Evolutionary conservation across 2,888 invertebrate species (phyloP).

Genomic region (Dryomyza anilis): DNA sequence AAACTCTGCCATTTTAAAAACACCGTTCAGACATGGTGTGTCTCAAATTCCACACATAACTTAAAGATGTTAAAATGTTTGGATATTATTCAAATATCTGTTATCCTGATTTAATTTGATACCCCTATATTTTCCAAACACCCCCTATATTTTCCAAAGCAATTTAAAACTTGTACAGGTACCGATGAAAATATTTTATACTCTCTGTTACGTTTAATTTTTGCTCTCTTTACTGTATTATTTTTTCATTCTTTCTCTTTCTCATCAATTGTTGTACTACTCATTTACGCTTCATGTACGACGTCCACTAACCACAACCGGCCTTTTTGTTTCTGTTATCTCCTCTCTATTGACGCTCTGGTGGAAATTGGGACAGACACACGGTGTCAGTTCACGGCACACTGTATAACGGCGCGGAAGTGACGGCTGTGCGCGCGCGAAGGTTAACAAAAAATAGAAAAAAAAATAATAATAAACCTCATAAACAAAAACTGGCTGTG

Average conservation of each 20-base stretch:
- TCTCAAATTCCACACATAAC: too few relatives aligned
- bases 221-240: background rate
- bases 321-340: background rate
- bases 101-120: too few relatives aligned
- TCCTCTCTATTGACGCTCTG: background rate
- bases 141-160: too few relatives aligned
- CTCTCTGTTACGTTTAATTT: too few relatives aligned
- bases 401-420: constrained; percentile 26
- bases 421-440: background rate
- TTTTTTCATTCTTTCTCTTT: background rate
- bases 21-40: too few relatives aligned
- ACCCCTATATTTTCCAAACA: too few relatives aligned
- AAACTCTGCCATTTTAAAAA: too few relatives aligned
- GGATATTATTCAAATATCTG: too few relatives aligned
- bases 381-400: constrained; percentile 22
- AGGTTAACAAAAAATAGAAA: constrained; percentile 6
- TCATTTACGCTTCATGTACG: background rate
- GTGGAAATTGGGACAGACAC: constrained; percentile 24
- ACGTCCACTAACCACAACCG: background rate
- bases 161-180: too few relatives aligned
- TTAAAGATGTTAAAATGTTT: too few relatives aligned
- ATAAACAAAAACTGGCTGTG: background rate
- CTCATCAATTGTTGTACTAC: background rate
- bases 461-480: background rate
- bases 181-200: too few relatives aligned